A percentile compares a stretch with the other conserved stretches of the same genome.
These are phyloP conservation scores for Rhagoletis zephyria DNA, from an alignment of 1,140 invertebrate species.

Conservation along the genomic window DNA sequence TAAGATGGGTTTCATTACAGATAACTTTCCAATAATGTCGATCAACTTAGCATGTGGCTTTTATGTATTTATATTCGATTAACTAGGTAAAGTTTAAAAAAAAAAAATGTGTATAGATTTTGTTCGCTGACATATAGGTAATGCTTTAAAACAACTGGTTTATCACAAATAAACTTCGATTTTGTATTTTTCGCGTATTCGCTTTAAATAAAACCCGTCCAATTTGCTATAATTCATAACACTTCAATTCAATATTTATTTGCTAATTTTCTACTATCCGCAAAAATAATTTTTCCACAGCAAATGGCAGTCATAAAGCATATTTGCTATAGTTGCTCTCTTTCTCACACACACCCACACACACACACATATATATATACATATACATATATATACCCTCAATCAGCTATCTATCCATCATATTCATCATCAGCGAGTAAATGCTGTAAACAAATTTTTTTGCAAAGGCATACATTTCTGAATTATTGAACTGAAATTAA, in stretches of 20 bases:
- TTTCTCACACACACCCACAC: no score
- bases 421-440: not conserved
- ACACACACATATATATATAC: no score
- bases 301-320: not conserved
- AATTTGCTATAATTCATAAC: not conserved
- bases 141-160: no score
- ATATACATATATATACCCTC: no score
- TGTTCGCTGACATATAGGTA: no score
- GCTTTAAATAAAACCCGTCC: not conserved
- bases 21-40: no score
- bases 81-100: no score
- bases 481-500: slow-evolving; percentile 26
- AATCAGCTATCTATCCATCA: not conserved
- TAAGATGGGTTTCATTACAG: no score
- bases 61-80: no score
- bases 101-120: no score
- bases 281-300: not conserved
- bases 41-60: no score
- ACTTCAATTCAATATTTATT: not conserved
- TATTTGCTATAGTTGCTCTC: not conserved
- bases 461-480: not conserved
- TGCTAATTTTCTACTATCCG: not conserved
- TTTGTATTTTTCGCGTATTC: not conserved
- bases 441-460: not conserved
- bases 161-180: no score